Percentiles rank a stretch among this genome's conserved stretches.
These are phyloP conservation scores for Notechis scutatus DNA, from an alignment of 2,113 vertebrate species.

Conservation along the genomic window DNA sequence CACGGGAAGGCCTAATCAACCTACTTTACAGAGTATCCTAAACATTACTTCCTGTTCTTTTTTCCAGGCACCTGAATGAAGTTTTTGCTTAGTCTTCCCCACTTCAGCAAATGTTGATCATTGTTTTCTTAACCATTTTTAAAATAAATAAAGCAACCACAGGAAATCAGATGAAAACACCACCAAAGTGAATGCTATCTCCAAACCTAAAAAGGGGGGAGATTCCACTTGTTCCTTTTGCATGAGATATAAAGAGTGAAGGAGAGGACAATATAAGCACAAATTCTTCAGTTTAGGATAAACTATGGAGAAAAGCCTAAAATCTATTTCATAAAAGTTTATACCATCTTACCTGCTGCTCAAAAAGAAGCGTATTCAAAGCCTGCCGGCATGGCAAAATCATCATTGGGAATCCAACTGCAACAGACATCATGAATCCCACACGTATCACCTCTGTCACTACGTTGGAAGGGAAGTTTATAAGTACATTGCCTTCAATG, in stretches of 20 bases:
- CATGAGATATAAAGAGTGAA: not conserved
- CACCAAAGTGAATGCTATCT: not conserved
- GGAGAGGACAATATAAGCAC: not conserved
- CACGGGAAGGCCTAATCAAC: no score
- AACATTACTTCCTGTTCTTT: not conserved
- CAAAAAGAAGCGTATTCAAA: slow-evolving; percentile 94
- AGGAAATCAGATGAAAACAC: not conserved
- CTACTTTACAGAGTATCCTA: not conserved
- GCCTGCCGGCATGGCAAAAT: slow-evolving; percentile 96
- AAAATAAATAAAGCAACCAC: not conserved
- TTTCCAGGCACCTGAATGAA: not conserved
- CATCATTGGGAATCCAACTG: slow-evolving; percentile 98
- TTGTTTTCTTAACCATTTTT: not conserved
- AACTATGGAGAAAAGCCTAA: not conserved
- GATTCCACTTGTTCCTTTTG: not conserved
- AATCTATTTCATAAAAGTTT: not conserved
- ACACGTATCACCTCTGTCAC: slow-evolving; percentile 94
- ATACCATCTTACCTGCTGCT: slow-evolving; percentile 85
- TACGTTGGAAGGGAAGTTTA: slow-evolving; percentile 96
- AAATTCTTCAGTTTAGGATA: not conserved
- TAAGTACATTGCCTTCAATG: slow-evolving; percentile 92
- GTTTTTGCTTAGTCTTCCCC: not conserved
- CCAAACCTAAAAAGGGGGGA: not conserved
- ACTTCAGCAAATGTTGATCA: not conserved
- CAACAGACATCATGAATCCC: slow-evolving; percentile 98